A percentile compares a stretch with the other conserved stretches of the same genome.
phyloP scores from a whole-genome alignment of 2,888 invertebrate genomes.

The Drosophila kambysellisi region DNA sequence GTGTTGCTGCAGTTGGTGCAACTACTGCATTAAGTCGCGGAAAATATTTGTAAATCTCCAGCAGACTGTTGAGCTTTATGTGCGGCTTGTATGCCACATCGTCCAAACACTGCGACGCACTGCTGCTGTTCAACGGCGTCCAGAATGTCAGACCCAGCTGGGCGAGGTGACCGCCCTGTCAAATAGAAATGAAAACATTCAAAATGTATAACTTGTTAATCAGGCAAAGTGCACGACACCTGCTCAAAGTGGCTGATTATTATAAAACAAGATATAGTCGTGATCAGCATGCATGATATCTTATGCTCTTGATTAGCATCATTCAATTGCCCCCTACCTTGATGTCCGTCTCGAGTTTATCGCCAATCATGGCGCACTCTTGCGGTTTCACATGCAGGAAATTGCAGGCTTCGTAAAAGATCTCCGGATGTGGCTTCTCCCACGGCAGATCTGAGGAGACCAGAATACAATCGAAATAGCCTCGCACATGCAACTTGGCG shows the following conservation, averaged over 20 bases:
- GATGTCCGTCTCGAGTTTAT: conserved; percentile 95
- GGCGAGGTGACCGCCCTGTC: conserved; percentile 90
- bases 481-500: conserved; percentile 88
- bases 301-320: neutral
- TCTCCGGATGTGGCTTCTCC: conserved; percentile 94
- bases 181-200: neutral
- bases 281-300: neutral
- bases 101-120: conserved; percentile 65
- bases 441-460: conserved; percentile 94
- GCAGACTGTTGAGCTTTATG: conserved; percentile 78
- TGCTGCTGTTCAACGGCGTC: conserved; percentile 87
- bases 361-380: conserved; percentile 94
- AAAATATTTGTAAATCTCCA: conserved; percentile 83
- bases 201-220: neutral
- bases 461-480: conserved; percentile 91
- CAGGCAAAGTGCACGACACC: neutral
- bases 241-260: neutral
- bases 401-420: conserved; percentile 93
- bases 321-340: conserved; percentile 85
- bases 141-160: conserved; percentile 92
- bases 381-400: conserved; percentile 90
- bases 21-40: conserved; percentile 60
- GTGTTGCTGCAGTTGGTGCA: conserved; percentile 1
- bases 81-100: conserved; percentile 81
- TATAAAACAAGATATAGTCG: neutral